These are phyloP conservation scores for Amorpha juglandis DNA, from an alignment of 2,888 invertebrate species.

Conservation along the genomic window DNA sequence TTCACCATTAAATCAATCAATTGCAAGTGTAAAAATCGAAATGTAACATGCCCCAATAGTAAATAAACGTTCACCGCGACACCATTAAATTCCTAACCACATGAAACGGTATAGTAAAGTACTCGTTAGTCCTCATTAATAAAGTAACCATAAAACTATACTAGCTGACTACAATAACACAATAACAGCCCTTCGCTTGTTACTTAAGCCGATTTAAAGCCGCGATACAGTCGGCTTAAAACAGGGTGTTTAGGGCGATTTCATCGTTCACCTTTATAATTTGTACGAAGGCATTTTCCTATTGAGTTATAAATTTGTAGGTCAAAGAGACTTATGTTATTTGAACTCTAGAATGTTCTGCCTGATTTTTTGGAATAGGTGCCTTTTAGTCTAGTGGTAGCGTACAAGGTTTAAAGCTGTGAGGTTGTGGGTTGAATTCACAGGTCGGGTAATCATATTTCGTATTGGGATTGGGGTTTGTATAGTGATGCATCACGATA, in stretches of 20 bases:
- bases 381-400: no score
- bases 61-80: not conserved
- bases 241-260: constrained; percentile 31
- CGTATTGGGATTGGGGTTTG: no score
- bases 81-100: not conserved
- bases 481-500: no score
- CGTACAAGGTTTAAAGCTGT: no score
- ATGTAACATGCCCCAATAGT: no score
- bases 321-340: not conserved
- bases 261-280: constrained; percentile 34
- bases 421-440: no score
- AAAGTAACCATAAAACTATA: constrained; percentile 26
- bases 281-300: constrained; percentile 33
- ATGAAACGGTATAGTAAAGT: constrained; percentile 15
- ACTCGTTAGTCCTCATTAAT: constrained; percentile 24
- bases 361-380: no score
- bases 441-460: no score
- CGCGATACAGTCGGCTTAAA: constrained; percentile 38
- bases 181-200: constrained; percentile 39
- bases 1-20: no score
- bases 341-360: no score
- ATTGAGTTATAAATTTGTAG: constrained; percentile 22
- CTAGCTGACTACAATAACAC: constrained; percentile 25
- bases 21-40: no score
- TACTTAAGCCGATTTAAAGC: constrained; percentile 42